Base-by-base conservation (phyloP, 2,797 vertebrate genomes). In the Darevskia nairensis region DNA sequence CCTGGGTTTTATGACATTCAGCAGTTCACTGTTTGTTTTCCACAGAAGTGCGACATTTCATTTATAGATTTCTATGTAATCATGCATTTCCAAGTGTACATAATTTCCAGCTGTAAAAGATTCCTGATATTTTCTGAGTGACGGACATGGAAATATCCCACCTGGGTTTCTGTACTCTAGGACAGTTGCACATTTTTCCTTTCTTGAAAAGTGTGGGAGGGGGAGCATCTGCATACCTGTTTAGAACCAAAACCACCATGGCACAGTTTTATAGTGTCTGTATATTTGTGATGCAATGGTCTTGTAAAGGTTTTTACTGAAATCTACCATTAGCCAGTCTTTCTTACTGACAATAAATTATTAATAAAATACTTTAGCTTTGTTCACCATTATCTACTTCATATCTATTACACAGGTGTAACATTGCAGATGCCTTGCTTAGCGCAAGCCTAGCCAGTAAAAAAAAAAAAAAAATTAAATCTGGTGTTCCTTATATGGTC, bases 331-430 rank as follows among this genome's bases (percentile, higher is more conserved):
- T 97, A 98, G 98, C 98, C 98, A 98, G 97, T 98, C 98, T 99
- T 99, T 99, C 98, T 98, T 99, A 99, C 98, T 98, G 99, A 99
- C 98, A 99, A 99, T 99, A 99, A 99, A 99, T 99, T 99, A 99
- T 99, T 99, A 98, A 98, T 98, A 98, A 99, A 98, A 99, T 95
- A 97, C 95, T 92, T 95, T 93, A 95, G 94, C 93, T 86, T 91
- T 88, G 82, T 86, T 91, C 95, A 95, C 93, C 93, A 90, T 95
- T 69, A 94, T 95, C 92, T 95, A 89, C 96, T 61, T 94, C 93
- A 89, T 89, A 25, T 92, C 59, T 90, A 46, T 39, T 55, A 68
- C 75, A 41, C 32, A 69, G 44, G 41, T 68, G 64, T 85, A 68
- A 68, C 13, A 79, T 9, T 66, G 55, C 29, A 44, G 55, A 11